Conservation (phyloP, 2,797 vertebrate genomes). For the Heteromormyrus szaboi region DNA sequence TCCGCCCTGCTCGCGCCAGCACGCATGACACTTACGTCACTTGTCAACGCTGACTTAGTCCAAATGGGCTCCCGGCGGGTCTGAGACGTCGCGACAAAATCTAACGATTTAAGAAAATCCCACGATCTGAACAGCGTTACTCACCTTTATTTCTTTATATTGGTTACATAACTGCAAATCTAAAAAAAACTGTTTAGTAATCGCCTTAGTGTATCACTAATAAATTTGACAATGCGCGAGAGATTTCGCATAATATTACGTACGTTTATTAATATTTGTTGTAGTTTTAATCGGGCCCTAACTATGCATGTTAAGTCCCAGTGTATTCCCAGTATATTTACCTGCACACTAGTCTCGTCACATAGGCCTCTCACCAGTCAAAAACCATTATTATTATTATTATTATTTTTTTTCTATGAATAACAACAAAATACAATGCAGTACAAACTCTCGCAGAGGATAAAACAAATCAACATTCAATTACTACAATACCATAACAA, state of each 20-base stretch:
- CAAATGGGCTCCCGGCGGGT: background rate
- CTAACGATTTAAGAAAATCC: background rate
- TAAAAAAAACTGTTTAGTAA: background rate
- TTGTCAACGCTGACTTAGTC: background rate
- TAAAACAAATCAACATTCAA: too few relatives aligned
- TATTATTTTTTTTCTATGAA: background rate
- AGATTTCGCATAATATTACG: background rate
- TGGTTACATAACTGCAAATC: background rate
- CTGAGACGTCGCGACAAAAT: background rate
- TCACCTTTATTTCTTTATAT: background rate
- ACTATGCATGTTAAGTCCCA: background rate
- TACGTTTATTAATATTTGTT: background rate
- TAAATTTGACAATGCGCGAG: background rate
- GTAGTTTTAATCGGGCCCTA: background rate
- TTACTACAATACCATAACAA: too few relatives aligned
- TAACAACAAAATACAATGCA: too few relatives aligned
- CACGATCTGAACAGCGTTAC: background rate
- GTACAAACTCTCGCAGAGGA: too few relatives aligned
- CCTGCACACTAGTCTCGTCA: background rate
- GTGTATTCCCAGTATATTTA: background rate
- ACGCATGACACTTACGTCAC: conserved; percentile 23
- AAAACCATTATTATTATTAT: background rate
- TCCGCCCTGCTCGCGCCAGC: background rate
- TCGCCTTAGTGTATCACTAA: background rate
- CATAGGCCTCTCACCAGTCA: background rate